Evolutionary conservation across 2,888 invertebrate species (phyloP), one percentile per base, ranked within the genome.

Genomic region (Graphium colonna): DNA sequence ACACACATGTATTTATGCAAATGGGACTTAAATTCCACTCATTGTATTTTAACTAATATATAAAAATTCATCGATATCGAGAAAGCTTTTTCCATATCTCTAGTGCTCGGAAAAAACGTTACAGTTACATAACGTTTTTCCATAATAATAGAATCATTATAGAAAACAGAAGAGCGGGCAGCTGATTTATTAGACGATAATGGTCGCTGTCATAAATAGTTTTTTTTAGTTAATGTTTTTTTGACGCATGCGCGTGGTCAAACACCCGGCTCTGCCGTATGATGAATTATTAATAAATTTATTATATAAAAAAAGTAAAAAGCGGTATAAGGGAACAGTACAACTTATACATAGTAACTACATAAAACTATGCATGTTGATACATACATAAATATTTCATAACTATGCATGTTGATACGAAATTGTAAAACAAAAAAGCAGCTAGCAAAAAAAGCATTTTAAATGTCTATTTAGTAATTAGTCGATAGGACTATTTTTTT

Each of bases 101-200:
- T 31, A 33, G 7, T 69, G 21, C 68, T 33, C 64, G 69, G 71
- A 82, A 83, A 80, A 82, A 87, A 84, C 82, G 84, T 82, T 85
- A 86, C 89, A 88, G 89, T 88, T 87, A 88, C 84, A 85, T 83
- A 87, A 88, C 87, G 86, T 85, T 86, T 89, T 87, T 85, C 89
- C 87, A 85, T 89, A 88, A 89, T 88, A 89, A 89, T 89, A 88
- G 89, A 89, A 89, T 89, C 88, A 89, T 89, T 88, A 88, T 88
- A 82, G 87, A 88, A 88, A 89, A 88, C 89, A 89, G 89, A 88
- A 89, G 88, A 89, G 86, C 80, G 87, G 87, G 82, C 89, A 88
- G 89, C 89, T 89, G 89, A 89, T 89, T 89, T 89, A 89, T 89
- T 88, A 74, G 83, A 87, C 81, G 88, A 86, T 88, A 89, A 89